phyloP scores from a whole-genome alignment of 2,797 vertebrate species.

The Columba guinea region DNA sequence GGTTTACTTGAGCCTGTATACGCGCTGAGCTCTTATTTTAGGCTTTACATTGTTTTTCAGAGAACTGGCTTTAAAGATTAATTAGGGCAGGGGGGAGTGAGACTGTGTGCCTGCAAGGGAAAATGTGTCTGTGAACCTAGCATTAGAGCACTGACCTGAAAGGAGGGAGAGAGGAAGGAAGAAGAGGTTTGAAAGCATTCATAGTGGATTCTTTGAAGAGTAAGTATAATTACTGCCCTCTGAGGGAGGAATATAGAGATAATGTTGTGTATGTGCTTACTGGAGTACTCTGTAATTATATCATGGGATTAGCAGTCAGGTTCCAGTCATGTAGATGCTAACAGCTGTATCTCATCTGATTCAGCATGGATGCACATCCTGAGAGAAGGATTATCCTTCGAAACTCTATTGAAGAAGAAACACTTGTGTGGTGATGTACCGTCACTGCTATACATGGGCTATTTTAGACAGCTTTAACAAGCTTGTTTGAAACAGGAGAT shows the following conservation, averaged over 20 bases:
- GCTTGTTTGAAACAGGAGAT: background rate
- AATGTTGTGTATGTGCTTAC: background rate
- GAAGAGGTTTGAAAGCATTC: background rate
- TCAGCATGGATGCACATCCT: background rate
- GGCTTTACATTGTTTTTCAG: constrained; percentile 30
- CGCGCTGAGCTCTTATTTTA: background rate
- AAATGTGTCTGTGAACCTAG: constrained; percentile 38
- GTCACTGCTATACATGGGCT: accelerated
- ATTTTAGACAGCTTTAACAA: background rate
- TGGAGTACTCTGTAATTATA: background rate
- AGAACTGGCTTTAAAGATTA: constrained; percentile 60
- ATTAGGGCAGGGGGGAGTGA: background rate
- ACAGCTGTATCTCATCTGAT: constrained; percentile 8
- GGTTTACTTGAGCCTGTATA: background rate
- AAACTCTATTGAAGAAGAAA: background rate
- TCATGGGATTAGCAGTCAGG: background rate
- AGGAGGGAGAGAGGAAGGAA: constrained; percentile 30
- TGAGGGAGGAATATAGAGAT: background rate
- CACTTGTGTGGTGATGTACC: background rate
- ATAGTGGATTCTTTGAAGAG: constrained; percentile 36
- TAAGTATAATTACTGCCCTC: constrained; percentile 12
- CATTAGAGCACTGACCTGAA: constrained; percentile 63
- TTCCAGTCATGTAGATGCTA: constrained; percentile 9
- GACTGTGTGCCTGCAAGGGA: constrained; percentile 43
- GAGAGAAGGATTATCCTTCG: background rate